Evolutionary conservation across 2,797 vertebrate genomes (phyloP).

Genomic region (Tokudaia tokunoshimensis): DNA sequence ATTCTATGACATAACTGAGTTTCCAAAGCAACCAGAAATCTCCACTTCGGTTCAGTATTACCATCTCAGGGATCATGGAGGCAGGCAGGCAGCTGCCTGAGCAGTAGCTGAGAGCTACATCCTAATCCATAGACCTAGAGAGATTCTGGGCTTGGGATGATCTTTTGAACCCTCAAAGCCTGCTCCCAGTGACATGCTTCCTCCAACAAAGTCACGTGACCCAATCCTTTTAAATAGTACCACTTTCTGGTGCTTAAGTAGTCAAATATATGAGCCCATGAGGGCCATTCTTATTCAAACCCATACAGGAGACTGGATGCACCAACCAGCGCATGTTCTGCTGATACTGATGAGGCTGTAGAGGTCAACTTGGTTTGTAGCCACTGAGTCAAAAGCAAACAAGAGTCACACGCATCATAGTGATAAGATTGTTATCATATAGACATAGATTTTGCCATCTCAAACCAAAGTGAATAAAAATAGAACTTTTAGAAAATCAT

Average conservation of each 20-base stretch:
- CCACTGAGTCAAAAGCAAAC: background rate
- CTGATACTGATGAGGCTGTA: background rate
- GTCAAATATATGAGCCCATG: background rate
- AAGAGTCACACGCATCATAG: background rate
- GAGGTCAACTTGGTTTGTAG: background rate
- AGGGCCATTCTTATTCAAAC: background rate
- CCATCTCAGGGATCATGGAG: background rate
- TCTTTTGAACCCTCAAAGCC: background rate
- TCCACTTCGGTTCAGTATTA: background rate
- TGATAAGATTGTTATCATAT: background rate
- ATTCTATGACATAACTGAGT: background rate
- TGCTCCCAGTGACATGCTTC: no score
- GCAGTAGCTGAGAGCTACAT: background rate
- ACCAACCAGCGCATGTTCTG: background rate
- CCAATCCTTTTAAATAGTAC: background rate
- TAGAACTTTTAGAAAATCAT: background rate
- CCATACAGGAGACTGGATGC: background rate
- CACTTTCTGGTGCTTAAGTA: background rate
- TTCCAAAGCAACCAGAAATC: background rate
- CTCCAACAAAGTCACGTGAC: background rate
- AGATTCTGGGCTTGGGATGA: background rate
- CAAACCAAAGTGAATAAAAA: slow-evolving; percentile 15
- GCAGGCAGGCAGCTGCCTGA: background rate
- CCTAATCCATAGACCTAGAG: background rate
- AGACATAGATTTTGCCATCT: background rate